Conservation (phyloP, 2,888 invertebrate species). For the Agrotis exclamationis region DNA sequence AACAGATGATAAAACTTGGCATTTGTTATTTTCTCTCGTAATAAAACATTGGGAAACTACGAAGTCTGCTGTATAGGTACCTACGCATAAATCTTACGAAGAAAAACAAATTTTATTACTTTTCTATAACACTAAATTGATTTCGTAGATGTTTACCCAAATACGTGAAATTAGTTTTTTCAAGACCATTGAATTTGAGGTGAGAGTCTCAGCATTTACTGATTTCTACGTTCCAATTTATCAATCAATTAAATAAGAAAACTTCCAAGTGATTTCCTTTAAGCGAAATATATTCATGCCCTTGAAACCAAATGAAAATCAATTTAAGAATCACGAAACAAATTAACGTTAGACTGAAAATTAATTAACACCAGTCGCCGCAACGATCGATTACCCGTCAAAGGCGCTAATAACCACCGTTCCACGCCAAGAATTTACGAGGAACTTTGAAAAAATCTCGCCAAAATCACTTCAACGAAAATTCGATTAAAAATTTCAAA, state of each 20-base stretch:
- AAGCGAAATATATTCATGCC: not conserved
- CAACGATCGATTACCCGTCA: slow-evolving; percentile 21
- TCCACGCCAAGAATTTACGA: slow-evolving; percentile 9
- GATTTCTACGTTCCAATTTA: not conserved
- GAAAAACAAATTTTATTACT: slow-evolving; percentile 55
- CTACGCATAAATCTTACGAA: slow-evolving; percentile 42
- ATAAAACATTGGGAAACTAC: slow-evolving; percentile 49
- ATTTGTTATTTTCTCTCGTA: slow-evolving; percentile 48
- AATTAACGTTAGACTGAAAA: slow-evolving; percentile 25
- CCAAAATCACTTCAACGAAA: slow-evolving; percentile 34
- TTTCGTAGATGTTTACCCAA: slow-evolving; percentile 35
- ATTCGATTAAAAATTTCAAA: slow-evolving; percentile 39
- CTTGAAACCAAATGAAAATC: not conserved
- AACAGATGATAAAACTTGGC: slow-evolving; percentile 51
- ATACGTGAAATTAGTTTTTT: slow-evolving; percentile 15
- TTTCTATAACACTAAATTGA: slow-evolving; percentile 35
- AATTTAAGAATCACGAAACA: slow-evolving; percentile 7
- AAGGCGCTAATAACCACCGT: slow-evolving; percentile 10
- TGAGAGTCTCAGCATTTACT: not conserved
- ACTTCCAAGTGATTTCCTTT: not conserved
- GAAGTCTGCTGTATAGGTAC: slow-evolving; percentile 28
- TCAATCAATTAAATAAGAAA: not conserved
- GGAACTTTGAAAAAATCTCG: slow-evolving; percentile 30
- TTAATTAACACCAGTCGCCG: slow-evolving; percentile 25
- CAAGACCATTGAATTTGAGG: not conserved